Evolutionary conservation across 2,113 vertebrate genomes (phyloP), one percentile per base, ranked within the genome.

Genomic region (Pteruthius melanotis): DNA sequence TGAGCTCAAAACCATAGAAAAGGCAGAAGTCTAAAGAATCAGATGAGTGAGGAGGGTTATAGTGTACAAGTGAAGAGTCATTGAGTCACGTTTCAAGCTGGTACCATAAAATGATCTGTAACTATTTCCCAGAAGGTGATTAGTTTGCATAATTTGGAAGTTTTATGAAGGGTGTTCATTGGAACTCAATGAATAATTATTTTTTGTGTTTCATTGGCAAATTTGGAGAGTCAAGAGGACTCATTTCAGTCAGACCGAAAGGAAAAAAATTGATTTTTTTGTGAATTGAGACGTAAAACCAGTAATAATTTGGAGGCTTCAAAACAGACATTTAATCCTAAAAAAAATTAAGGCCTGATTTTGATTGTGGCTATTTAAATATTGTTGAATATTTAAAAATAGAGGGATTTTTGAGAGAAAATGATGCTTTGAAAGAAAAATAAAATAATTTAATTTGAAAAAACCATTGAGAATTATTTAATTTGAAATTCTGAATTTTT

Each of bases 121-220:
- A 54, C 52, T 66, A 91, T 97, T 98, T 98, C 97, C 93, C 84
- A 97, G 97, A 98, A 97, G 61, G 57, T 64, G 70, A 94, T 92
- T 89, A 93, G 42, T 97, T 96, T 97, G 90, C 93, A 96, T 90
- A 81, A 78, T 70, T 96, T 71, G 49, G 83, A 97, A 95, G 72
- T 93, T 97, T 95, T 89, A 84, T 35, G 91, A 95, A 87, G 16
- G 61, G 52, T 81, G 45, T 95, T 97, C 91, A 84, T 71, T 87
- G 93, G 91, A 97, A 97, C 87, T 91, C 1, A 27, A 76, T 79
- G 94, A 95, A 93, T 94, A 96, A 74, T 83, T 70, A 22, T 37
- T 88, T 63, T 92, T 57, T 89, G 75, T 79, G 53, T 89, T 95
- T 94, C 70, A 7, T 6, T 87, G 81, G 89, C 53, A 95, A 52